These are phyloP conservation scores for Glaucomys volans DNA, from an alignment of 2,113 vertebrate genomes.

Conservation along the genomic window DNA sequence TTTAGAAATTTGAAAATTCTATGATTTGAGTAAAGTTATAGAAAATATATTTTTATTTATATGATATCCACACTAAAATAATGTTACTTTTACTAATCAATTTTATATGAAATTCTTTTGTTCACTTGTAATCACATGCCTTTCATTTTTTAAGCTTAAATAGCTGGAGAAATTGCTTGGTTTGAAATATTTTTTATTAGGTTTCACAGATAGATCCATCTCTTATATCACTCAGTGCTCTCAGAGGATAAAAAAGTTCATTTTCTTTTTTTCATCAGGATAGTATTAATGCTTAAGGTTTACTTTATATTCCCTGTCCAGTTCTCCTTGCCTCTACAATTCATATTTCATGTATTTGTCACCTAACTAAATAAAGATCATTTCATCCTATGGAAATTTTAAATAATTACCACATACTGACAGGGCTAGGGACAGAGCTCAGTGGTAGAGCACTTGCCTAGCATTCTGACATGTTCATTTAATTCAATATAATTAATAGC, in stretches of 20 bases:
- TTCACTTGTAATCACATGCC: conserved; percentile 58
- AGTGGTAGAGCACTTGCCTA: no score
- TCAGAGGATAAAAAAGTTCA: background rate
- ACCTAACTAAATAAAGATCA: background rate
- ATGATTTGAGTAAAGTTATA: background rate
- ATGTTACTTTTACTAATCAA: conserved; percentile 12
- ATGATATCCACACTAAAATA: background rate
- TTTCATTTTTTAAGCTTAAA: conserved; percentile 57
- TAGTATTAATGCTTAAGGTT: conserved; percentile 15
- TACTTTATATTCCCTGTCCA: background rate
- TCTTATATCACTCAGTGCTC: conserved; percentile 8
- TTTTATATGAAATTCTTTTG: conserved; percentile 46
- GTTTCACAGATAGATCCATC: conserved; percentile 74
- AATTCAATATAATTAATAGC: conserved; percentile 20
- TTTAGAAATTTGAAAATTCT: background rate
- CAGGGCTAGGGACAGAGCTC: no score
- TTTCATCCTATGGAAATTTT: background rate
- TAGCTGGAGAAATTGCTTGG: conserved; percentile 59
- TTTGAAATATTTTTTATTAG: conserved; percentile 77
- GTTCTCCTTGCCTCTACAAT: conserved; percentile 54
- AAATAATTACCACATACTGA: background rate
- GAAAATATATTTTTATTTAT: background rate
- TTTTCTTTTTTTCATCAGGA: conserved; percentile 67
- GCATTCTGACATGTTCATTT: background rate
- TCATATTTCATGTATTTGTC: background rate